A percentile compares a stretch with the other conserved stretches of the same genome.
These are phyloP conservation scores for Stegophylla sp. DNA, from an alignment of 2,888 invertebrate genomes.

Conservation along the genomic window DNA sequence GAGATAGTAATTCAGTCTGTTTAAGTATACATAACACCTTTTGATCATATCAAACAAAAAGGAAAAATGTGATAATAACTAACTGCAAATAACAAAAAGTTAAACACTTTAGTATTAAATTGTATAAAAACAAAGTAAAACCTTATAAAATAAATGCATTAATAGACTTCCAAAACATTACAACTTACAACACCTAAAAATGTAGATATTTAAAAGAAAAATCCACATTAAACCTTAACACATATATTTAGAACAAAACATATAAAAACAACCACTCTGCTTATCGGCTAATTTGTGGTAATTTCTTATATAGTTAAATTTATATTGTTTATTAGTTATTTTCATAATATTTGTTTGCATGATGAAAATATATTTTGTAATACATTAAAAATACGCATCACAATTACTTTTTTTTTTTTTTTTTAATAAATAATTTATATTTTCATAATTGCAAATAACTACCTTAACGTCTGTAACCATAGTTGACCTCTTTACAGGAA, in stretches of 20 bases:
- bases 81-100: constrained; percentile 3
- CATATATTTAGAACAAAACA: not conserved
- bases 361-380: not conserved
- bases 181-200: not conserved
- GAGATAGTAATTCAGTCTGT: not conserved
- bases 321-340: not conserved
- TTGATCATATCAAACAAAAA: constrained; percentile 13
- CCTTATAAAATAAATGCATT: not conserved
- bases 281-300: not conserved
- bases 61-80: not conserved
- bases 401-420: too few relatives aligned
- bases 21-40: not conserved
- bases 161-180: constrained; percentile 10
- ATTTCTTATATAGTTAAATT: not conserved
- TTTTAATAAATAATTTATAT: not conserved
- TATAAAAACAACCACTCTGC: not conserved
- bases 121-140: not conserved
- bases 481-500: constrained; percentile 61
- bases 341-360: not conserved
- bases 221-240: not conserved
- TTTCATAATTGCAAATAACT: constrained; percentile 6
- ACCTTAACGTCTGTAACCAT: constrained; percentile 60
- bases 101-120: not conserved
- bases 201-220: constrained; percentile 3
- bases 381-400: not conserved